Conservation (phyloP, 2,888 invertebrate species). For the Cyrtodaria siliqua region DNA sequence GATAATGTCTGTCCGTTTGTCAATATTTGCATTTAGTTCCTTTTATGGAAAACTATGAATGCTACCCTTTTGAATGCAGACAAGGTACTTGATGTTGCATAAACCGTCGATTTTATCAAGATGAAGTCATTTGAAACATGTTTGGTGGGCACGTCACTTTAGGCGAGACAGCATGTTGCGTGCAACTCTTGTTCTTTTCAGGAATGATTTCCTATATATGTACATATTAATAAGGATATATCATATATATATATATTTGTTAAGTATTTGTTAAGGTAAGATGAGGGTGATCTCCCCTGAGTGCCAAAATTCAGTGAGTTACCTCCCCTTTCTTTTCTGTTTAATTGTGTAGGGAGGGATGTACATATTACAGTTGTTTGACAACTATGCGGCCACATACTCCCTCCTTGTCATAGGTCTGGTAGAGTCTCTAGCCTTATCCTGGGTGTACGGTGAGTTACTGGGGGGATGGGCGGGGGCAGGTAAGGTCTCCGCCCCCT, state of each 20-base stretch:
- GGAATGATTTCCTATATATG: too few relatives aligned
- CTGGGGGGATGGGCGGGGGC: constrained; percentile 11
- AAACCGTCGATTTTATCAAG: too few relatives aligned
- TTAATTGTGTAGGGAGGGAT: constrained; percentile 84
- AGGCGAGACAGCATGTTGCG: too few relatives aligned
- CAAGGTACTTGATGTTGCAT: too few relatives aligned
- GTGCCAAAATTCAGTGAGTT: constrained; percentile 8
- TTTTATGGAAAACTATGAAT: too few relatives aligned
- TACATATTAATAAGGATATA: too few relatives aligned
- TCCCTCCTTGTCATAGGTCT: constrained; percentile 88
- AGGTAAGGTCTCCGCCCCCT: constrained; percentile 37
- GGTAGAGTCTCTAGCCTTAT: constrained; percentile 87
- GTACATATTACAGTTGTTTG: constrained; percentile 87
- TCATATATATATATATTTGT: neutral
- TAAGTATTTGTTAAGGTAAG: neutral
- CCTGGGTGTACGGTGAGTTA: constrained; percentile 87
- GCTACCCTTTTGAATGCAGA: too few relatives aligned
- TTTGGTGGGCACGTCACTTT: too few relatives aligned
- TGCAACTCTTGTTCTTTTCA: too few relatives aligned
- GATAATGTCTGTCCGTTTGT: too few relatives aligned
- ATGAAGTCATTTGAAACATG: too few relatives aligned
- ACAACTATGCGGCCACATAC: constrained; percentile 87
- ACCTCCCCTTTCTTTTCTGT: constrained; percentile 54
- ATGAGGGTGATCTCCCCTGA: neutral
- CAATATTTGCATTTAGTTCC: too few relatives aligned